phyloP scores from a whole-genome alignment of 2,888 invertebrate genomes.

The Yponomeuta cagnagella region DNA sequence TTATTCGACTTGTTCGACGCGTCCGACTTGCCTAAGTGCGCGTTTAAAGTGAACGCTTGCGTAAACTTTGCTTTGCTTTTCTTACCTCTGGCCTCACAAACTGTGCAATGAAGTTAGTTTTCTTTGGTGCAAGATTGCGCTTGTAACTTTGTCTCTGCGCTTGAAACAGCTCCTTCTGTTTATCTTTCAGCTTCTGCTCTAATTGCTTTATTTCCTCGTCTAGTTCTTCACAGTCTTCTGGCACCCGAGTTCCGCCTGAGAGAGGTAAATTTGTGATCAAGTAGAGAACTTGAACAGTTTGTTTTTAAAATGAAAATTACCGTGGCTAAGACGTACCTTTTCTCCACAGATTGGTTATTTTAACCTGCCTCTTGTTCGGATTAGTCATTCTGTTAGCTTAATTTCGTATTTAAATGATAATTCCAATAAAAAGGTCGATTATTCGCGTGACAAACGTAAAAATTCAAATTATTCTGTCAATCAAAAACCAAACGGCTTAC shows the following conservation, averaged over 20 bases:
- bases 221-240: constrained; percentile 45
- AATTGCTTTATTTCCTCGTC: constrained; percentile 44
- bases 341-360: not conserved
- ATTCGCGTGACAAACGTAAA: no score
- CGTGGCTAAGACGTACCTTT: not conserved
- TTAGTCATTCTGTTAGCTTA: not conserved
- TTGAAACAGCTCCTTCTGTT: constrained; percentile 50
- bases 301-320: not conserved
- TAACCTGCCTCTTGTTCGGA: not conserved
- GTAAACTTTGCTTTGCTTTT: no score
- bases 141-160: constrained; percentile 43
- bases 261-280: not conserved
- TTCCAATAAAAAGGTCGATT: not conserved
- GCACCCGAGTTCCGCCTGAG: constrained; percentile 17
- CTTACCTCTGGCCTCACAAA: constrained; percentile 50
- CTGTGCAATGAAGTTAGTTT: constrained; percentile 24
- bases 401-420: not conserved
- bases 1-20: no score
- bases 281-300: not conserved
- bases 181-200: constrained; percentile 41
- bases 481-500: no score
- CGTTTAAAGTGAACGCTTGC: no score
- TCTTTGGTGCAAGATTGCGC: constrained; percentile 32
- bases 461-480: not conserved
- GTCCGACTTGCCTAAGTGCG: no score